Base-by-base conservation (phyloP, 2,797 vertebrate species). In the Onychomys arenicola region DNA sequence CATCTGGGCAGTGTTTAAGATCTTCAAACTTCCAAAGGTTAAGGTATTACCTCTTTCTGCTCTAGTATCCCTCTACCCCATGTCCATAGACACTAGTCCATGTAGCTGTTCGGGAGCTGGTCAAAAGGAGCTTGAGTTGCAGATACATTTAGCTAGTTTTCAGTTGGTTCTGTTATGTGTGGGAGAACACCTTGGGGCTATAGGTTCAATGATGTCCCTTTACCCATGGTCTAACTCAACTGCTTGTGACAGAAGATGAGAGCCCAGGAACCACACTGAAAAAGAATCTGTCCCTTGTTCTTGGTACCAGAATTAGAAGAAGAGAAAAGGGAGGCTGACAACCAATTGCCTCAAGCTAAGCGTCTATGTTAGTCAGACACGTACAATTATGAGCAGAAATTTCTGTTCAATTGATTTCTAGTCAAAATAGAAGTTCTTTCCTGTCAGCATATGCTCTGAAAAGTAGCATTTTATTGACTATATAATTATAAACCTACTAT, bases 391-490 rank as follows among this genome's bases (percentile, higher is more conserved):
- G 32, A 89, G 73, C 82, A 92, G 89, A 91, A 89, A 94, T 86
- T 97, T 89, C 97, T 96, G 76, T 80, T 96, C 95, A 55, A 29
- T 89, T 96, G 88, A 93, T 73, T 95, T 83, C 86, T 89, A 93
- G 97, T 97, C 97, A 95, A 96, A 96, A 96, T 71, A 97, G 63
- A 96, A 96, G 92, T 82, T 90, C 92, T 93, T 83, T 86, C 84
- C 82, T 97, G 95, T 95, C 91, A 97, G 97, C 85, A 86, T 86
- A 92, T 6, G 52, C 88, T 96, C 69, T 86, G 92, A 75, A 94
- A 90, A 92, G 95, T 43, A 96, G 73, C 73, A 73, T 89, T 97
- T 92, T 97, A 95, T 95, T 95, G 96, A 97, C 87, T 82, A 59
- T 63, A 91, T 95, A 97, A 97, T 97, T 96, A 96, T 52, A 95